A percentile compares a stretch with the other conserved stretches of the same genome.
phyloP scores from a whole-genome alignment of 2,797 vertebrate species.

The Leptoclinus maculatus region DNA sequence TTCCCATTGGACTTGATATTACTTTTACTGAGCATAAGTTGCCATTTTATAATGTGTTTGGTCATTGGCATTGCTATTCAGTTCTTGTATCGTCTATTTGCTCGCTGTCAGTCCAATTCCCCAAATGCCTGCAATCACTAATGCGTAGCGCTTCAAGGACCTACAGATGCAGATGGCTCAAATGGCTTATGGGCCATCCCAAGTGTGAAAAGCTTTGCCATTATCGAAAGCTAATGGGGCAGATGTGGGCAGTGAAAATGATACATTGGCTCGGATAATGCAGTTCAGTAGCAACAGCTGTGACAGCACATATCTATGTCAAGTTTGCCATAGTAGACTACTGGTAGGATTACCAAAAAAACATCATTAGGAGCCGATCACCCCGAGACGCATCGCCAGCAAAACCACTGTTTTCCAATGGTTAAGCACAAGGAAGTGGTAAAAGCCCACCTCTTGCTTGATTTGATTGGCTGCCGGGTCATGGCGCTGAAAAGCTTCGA shows the following conservation, averaged over 20 bases:
- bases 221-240: slow-evolving; percentile 68
- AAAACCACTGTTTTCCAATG: too few species aligned
- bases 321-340: background rate
- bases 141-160: slow-evolving; percentile 40
- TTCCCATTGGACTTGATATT: slow-evolving; percentile 10
- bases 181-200: slow-evolving; percentile 26
- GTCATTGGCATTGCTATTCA: slow-evolving; percentile 37
- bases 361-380: background rate
- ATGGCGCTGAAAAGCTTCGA: too few species aligned
- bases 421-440: too few species aligned
- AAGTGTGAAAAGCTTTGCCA: slow-evolving; percentile 50
- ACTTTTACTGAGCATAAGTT: slow-evolving; percentile 12
- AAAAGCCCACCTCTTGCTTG: too few species aligned
- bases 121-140: slow-evolving; percentile 51
- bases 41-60: slow-evolving; percentile 20
- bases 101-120: slow-evolving; percentile 46
- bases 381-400: too few species aligned
- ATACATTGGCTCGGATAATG: slow-evolving; percentile 39
- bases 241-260: slow-evolving; percentile 48
- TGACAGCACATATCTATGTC: background rate
- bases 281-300: slow-evolving; percentile 20
- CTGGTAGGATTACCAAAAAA: background rate
- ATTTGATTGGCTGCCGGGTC: too few species aligned
- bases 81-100: slow-evolving; percentile 25
- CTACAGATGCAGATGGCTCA: slow-evolving; percentile 49